A percentile compares a stretch with the other conserved stretches of the same genome.
Conservation (phyloP, 2,113 vertebrate genomes). For the Hippoglossus stenolepis region DNA sequence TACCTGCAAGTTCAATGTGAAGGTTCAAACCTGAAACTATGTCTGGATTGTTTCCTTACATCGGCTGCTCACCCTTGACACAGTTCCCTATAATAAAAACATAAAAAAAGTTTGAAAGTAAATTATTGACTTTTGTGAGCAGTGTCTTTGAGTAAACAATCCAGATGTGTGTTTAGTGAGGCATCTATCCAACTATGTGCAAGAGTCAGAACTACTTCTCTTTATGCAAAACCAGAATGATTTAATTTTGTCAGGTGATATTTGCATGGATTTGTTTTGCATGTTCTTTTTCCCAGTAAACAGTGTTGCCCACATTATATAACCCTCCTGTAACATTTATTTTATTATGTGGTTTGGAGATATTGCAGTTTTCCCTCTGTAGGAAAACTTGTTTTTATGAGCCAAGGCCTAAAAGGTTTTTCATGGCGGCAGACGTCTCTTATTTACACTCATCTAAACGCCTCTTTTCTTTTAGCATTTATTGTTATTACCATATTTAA, state of each 20-base stretch:
- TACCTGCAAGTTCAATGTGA: slow-evolving; percentile 20
- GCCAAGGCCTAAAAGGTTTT: background rate
- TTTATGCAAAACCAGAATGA: background rate
- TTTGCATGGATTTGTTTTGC: no score
- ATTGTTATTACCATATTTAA: no score
- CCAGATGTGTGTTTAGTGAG: slow-evolving; percentile 1
- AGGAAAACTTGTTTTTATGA: background rate
- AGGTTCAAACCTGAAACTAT: background rate
- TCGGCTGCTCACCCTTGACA: background rate
- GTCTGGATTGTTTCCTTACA: slow-evolving; percentile 4
- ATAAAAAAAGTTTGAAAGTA: background rate
- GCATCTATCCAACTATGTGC: background rate
- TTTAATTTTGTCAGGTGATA: background rate
- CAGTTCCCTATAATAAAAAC: background rate
- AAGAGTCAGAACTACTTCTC: background rate
- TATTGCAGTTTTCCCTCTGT: background rate
- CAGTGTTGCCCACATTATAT: slow-evolving; percentile 3
- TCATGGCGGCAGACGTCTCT: no score
- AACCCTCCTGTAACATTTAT: background rate
- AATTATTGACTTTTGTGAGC: background rate
- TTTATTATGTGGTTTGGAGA: background rate
- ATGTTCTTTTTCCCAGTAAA: no score
- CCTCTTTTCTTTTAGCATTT: no score
- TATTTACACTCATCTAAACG: no score
- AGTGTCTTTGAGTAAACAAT: background rate